A percentile compares a stretch with the other conserved stretches of the same genome.
Conservation (phyloP, 2,797 vertebrate species). For the Hippocampus kuda region DNA sequence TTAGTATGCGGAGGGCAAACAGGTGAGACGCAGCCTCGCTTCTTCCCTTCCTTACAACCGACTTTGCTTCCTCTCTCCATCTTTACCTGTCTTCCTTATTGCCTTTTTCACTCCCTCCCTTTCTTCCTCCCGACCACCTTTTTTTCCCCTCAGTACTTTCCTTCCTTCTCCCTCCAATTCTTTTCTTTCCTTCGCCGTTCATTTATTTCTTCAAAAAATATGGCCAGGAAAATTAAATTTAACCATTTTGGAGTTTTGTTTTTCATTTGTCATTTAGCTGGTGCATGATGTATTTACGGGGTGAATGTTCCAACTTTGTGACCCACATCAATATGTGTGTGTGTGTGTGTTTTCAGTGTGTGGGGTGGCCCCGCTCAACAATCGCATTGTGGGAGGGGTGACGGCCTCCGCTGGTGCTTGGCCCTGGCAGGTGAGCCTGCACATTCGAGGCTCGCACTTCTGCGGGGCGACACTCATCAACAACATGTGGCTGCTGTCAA, state of each 20-base stretch:
- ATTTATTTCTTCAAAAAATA: no score
- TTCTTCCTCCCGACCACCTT: no score
- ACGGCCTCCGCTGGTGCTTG: slow-evolving; percentile 57
- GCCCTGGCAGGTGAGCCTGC: slow-evolving; percentile 73
- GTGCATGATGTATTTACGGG: no score
- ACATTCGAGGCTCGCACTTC: slow-evolving; percentile 14
- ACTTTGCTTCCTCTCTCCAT: neutral
- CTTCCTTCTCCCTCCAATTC: no score
- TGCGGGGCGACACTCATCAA: slow-evolving; percentile 71
- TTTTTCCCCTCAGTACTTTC: no score
- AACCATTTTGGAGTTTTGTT: no score
- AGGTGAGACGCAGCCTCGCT: no score
- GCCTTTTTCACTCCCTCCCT: no score
- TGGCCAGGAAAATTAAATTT: no score
- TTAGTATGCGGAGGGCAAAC: neutral
- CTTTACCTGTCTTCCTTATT: neutral
- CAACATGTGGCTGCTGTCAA: slow-evolving; percentile 61
- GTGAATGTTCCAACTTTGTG: neutral
- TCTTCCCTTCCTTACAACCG: neutral
- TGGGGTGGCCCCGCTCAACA: slow-evolving; percentile 20
- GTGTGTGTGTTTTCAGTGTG: slow-evolving; percentile 27
- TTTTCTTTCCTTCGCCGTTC: no score
- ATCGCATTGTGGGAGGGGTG: slow-evolving; percentile 38
- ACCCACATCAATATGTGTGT: neutral
- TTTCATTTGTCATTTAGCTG: no score